Conservation (phyloP, 2,797 vertebrate species). For the Aldrovandia affinis region DNA sequence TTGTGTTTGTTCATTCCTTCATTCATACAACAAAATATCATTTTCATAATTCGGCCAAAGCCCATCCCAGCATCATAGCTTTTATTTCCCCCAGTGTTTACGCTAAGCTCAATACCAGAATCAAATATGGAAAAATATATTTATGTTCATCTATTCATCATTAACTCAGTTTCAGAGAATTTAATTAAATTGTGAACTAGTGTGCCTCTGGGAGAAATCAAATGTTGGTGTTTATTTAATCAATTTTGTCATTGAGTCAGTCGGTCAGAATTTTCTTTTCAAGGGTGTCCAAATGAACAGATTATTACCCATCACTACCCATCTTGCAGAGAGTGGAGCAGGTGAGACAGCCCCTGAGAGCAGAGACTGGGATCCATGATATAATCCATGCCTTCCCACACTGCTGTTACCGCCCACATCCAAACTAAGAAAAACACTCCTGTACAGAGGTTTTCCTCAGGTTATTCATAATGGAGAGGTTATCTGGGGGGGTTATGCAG, state of each 20-base stretch:
- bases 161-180: background rate
- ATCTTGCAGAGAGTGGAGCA: background rate
- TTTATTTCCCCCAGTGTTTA: background rate
- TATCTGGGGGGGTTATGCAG: background rate
- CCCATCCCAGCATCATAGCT: background rate
- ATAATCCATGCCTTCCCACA: background rate
- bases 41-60: background rate
- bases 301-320: too few species aligned
- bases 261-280: background rate
- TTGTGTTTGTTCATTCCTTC: background rate
- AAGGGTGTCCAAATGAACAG: background rate
- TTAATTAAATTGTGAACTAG: background rate
- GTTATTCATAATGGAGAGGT: slow-evolving; percentile 1
- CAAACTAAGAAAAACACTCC: background rate
- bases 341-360: background rate
- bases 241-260: background rate
- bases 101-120: background rate
- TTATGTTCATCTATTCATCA: background rate
- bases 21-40: background rate
- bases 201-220: background rate
- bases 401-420: background rate
- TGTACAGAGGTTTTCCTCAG: background rate
- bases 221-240: background rate
- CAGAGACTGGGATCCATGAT: background rate
- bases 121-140: background rate